A percentile compares a stretch with the other conserved stretches of the same genome.
Evolutionary conservation across 2,113 vertebrate species (phyloP).

Genomic region (Brienomyrus longianalis): DNA sequence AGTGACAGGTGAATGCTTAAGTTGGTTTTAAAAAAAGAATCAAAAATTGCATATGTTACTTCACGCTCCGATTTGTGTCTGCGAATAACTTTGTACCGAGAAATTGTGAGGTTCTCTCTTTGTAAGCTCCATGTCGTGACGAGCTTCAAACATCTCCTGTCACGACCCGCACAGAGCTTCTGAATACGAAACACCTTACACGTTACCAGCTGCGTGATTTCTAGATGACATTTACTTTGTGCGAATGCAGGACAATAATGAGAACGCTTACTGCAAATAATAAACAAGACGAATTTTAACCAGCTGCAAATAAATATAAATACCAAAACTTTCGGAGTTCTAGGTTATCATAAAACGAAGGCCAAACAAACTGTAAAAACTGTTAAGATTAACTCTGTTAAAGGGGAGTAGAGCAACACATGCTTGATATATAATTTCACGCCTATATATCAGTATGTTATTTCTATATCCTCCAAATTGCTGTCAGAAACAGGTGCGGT

Average conservation of each 20-base stretch:
- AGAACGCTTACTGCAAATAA: background rate
- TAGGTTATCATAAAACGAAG: background rate
- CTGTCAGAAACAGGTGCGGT: background rate
- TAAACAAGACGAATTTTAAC: background rate
- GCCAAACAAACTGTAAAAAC: background rate
- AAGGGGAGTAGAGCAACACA: background rate
- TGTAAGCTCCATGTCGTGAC: slow-evolving; percentile 39
- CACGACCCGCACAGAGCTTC: background rate
- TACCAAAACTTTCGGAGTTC: background rate
- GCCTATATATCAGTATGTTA: background rate
- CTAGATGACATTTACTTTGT: background rate
- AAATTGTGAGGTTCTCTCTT: slow-evolving; percentile 46
- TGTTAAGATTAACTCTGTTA: background rate
- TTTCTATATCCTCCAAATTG: background rate
- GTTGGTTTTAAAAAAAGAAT: background rate
- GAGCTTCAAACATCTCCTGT: background rate
- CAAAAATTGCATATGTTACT: slow-evolving; percentile 1
- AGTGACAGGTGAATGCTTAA: background rate
- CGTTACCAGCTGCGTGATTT: background rate
- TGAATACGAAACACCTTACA: background rate
- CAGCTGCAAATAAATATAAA: background rate
- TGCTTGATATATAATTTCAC: background rate
- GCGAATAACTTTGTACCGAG: slow-evolving; percentile 62
- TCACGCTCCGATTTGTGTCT: slow-evolving; percentile 31
- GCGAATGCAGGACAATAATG: background rate